Evolutionary conservation across 2,888 invertebrate genomes (phyloP).

Genomic region (Kuschelorhynchus macadamiae): DNA sequence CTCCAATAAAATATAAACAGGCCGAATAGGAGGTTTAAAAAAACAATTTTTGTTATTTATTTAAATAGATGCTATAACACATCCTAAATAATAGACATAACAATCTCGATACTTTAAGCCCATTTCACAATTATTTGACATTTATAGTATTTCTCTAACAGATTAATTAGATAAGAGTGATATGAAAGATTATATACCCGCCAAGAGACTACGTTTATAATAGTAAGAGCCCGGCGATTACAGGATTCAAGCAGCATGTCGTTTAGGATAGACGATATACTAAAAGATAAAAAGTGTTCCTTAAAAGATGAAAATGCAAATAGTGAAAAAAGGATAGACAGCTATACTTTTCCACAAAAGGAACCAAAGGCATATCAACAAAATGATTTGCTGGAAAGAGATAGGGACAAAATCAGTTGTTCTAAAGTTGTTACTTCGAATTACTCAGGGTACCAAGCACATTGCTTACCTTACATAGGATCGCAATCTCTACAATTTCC

Average conservation of each 20-base stretch:
- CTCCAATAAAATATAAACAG: background rate
- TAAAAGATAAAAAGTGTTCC: slow-evolving; percentile 31
- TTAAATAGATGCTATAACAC: background rate
- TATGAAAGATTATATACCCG: slow-evolving; percentile 39
- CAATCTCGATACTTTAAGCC: slow-evolving; percentile 44
- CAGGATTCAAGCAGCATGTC: slow-evolving; percentile 26
- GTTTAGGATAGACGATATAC: slow-evolving; percentile 44
- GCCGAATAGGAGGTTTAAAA: background rate
- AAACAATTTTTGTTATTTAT: background rate
- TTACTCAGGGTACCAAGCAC: slow-evolving; percentile 20
- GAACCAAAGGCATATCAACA: background rate
- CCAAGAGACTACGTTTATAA: slow-evolving; percentile 28
- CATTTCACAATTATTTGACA: slow-evolving; percentile 46
- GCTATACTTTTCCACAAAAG: background rate
- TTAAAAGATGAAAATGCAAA: background rate
- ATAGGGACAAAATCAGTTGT: background rate
- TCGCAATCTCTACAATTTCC: slow-evolving; percentile 14
- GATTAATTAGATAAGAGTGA: slow-evolving; percentile 48
- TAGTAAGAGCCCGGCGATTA: slow-evolving; percentile 5
- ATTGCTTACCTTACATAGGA: slow-evolving; percentile 26
- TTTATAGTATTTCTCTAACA: slow-evolving; percentile 45
- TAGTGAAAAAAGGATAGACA: slow-evolving; percentile 1
- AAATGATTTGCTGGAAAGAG: background rate
- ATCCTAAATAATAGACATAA: slow-evolving; percentile 30
- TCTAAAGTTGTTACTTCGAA: background rate